Conservation (phyloP, 1,140 invertebrate genomes). For the Drosophila sproati region DNA sequence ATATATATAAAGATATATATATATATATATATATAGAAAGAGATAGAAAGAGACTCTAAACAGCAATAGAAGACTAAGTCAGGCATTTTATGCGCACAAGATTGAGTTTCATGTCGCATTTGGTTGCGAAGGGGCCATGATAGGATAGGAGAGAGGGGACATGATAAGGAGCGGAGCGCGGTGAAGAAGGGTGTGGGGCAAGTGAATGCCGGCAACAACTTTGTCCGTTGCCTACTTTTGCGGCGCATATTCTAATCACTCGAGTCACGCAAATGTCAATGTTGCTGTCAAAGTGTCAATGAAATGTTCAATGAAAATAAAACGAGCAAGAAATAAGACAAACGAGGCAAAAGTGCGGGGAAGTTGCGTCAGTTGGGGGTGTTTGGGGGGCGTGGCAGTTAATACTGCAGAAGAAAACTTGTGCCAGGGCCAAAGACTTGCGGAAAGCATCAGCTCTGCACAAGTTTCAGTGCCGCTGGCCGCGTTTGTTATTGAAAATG, state of each 20-base stretch:
- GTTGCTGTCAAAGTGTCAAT: constrained; percentile 77
- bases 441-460: constrained; percentile 61
- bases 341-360: constrained; percentile 10
- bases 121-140: not conserved
- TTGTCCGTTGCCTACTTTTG: constrained; percentile 45
- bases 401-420: constrained; percentile 21
- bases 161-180: not conserved
- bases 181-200: not conserved
- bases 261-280: constrained; percentile 79
- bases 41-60: constrained; percentile 6
- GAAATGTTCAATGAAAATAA: constrained; percentile 81
- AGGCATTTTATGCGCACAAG: constrained; percentile 35
- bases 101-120: constrained; percentile 18
- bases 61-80: constrained; percentile 14
- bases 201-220: constrained; percentile 2
- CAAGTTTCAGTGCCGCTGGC: constrained; percentile 43
- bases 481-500: constrained; percentile 73
- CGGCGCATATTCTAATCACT: constrained; percentile 77
- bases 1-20: not conserved
- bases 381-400: not conserved
- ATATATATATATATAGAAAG: not conserved
- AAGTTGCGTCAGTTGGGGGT: not conserved
- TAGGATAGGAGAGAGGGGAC: not conserved
- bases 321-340: constrained; percentile 61
- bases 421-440: constrained; percentile 40